Base-by-base conservation (phyloP, 2,888 invertebrate genomes). In the Candidula unifasciata region DNA sequence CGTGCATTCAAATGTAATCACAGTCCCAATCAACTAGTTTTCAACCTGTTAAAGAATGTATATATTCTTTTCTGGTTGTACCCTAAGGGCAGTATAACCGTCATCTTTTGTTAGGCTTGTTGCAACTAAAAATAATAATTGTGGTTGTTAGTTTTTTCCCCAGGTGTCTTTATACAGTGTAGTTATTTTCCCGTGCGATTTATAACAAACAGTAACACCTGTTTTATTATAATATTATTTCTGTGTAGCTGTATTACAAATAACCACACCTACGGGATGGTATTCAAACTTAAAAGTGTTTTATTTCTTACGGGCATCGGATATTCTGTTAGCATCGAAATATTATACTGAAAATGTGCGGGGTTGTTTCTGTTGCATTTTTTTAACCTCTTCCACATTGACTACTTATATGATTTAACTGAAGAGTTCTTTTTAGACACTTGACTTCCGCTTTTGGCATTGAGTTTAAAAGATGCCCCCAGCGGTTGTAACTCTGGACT, bases 391-490 rank as follows among this genome's bases (percentile, higher is more conserved):
- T n/a, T 60, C 77, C 33, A 8, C 35, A 18, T 44, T 52, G 73
- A 73, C 73, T 73, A 44, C 27, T 73, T 44, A n/a, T 27, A 44
- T 71, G 71, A 44, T 37, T 37, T 44, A 24, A n/a, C 6, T 52
- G 73, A 73, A 73, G 73, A 73, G 73, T 73, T 73, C 52, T 73
- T 3, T 73, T 73, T 44, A 52, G 27, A 24, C 27, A 73, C 27
- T 73, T 73, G 73, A 73, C 73, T 73, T 73, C 52, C 44, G 24
- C 10, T 24, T 52, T 27, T 73, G n/a, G n/a, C 44, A 27, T 44
- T 44, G 44, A 44, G 10, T 44, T 44, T 44, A 10, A 44, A 10
- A 44, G 44, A 44, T 44, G 44, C 44, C 44, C 10, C 44, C 44
- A 44, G 44, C 44, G 10, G 44, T 44, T 44, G 44, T 44, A 10